Evolutionary conservation across 2,113 vertebrate species (phyloP).

Genomic region (Nothobranchius furzeri): DNA sequence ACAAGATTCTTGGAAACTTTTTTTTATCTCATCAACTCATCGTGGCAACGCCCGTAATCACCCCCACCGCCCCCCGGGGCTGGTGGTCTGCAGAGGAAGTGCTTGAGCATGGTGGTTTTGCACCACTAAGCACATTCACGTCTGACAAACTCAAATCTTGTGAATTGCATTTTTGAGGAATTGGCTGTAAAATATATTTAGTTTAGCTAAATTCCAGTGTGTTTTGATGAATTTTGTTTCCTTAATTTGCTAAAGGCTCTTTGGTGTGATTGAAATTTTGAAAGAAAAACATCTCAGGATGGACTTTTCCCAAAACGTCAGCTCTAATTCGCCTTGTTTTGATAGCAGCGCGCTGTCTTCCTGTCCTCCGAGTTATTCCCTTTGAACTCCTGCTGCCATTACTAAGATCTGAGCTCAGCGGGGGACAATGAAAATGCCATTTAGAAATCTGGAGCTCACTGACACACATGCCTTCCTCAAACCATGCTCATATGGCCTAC

Average conservation of each 20-base stretch:
- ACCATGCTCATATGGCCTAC: slow-evolving; percentile 53
- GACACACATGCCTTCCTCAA: slow-evolving; percentile 48
- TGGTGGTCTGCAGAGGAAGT: slow-evolving; percentile 60
- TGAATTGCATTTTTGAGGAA: background rate
- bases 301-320: too few species aligned
- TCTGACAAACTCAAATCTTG: background rate
- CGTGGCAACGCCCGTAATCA: slow-evolving; percentile 69
- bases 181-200: background rate
- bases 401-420: slow-evolving; percentile 41
- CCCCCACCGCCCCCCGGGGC: slow-evolving; percentile 44
- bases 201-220: background rate
- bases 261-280: too few species aligned
- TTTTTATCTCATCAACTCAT: slow-evolving; percentile 62
- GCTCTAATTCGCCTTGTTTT: slow-evolving; percentile 14
- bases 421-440: slow-evolving; percentile 49
- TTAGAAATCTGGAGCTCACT: slow-evolving; percentile 51
- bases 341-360: slow-evolving; percentile 20
- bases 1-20: slow-evolving; percentile 29
- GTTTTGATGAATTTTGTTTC: background rate
- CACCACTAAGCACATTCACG: slow-evolving; percentile 11
- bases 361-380: slow-evolving; percentile 26
- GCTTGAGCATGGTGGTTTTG: slow-evolving; percentile 34
- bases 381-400: slow-evolving; percentile 23
- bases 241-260: background rate
- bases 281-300: too few species aligned